These are phyloP conservation scores for Rotaria sp. DNA, from an alignment of 2,888 invertebrate genomes.

Conservation along the genomic window DNA sequence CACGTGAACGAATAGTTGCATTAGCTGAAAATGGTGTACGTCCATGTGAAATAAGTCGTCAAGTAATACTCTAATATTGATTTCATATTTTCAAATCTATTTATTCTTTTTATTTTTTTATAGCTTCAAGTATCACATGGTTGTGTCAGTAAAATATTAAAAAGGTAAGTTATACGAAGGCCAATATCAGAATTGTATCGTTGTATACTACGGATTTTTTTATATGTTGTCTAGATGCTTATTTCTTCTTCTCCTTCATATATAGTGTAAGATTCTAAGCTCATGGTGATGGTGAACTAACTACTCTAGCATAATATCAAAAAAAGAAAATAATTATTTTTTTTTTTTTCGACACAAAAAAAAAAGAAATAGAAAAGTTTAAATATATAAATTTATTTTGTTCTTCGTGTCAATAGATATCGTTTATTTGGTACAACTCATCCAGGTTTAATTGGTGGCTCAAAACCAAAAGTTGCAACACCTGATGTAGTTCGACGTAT, in stretches of 20 bases:
- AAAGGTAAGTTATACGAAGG: constrained; percentile 12
- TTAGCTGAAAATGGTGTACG: constrained; percentile 40
- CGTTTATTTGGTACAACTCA: constrained; percentile 38
- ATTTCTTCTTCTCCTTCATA: background rate
- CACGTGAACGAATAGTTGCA: constrained; percentile 37
- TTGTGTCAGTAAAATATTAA: constrained; percentile 40
- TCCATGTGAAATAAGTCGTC: constrained; percentile 41
- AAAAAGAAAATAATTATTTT: background rate
- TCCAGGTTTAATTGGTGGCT: constrained; percentile 40
- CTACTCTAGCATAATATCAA: background rate
- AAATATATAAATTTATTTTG: too few relatives aligned
- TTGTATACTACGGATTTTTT: background rate
- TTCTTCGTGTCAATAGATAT: background rate
- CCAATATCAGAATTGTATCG: background rate
- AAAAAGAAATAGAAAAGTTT: too few relatives aligned
- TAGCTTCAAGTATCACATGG: constrained; percentile 40
- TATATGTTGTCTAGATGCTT: background rate
- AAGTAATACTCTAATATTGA: background rate
- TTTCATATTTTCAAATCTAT: background rate
- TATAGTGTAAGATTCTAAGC: background rate
- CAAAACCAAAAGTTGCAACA: constrained; percentile 41
- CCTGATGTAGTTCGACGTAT: constrained; percentile 39
- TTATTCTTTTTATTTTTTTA: background rate
- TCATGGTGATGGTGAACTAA: constrained; percentile 10
- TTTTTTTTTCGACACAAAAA: too few relatives aligned